Percentiles rank a stretch among this genome's conserved stretches.
Evolutionary conservation across 2,113 vertebrate species (phyloP).

Genomic region (Ancistrus triradiatus): DNA sequence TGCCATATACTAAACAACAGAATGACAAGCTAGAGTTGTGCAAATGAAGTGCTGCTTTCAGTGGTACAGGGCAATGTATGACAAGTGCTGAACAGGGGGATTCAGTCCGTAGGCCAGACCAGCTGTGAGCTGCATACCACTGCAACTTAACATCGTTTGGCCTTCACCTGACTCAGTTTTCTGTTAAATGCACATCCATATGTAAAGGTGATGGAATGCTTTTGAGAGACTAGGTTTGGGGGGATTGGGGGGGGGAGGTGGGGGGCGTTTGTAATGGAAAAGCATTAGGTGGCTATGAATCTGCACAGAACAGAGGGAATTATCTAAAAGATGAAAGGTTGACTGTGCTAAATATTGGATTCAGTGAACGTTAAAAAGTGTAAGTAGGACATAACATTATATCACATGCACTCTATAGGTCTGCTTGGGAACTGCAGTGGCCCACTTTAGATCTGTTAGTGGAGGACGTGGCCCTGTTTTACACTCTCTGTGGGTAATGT

Average conservation of each 20-base stretch:
- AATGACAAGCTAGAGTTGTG: constrained; percentile 9
- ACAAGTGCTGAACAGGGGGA: constrained; percentile 15
- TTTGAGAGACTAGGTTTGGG: not conserved
- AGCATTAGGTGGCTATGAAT: too few relatives aligned
- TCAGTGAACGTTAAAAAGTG: constrained; percentile 4
- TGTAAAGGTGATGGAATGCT: not conserved
- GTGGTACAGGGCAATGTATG: not conserved
- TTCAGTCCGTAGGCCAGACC: not conserved
- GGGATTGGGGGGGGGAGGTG: too few relatives aligned
- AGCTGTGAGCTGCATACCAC: not conserved
- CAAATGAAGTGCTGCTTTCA: not conserved
- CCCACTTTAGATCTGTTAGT: too few relatives aligned
- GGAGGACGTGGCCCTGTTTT: constrained; percentile 1
- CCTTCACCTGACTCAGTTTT: not conserved
- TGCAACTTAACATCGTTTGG: constrained; percentile 16
- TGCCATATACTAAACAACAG: constrained; percentile 2
- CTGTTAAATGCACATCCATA: not conserved
- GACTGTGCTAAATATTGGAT: not conserved
- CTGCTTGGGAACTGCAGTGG: too few relatives aligned
- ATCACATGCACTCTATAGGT: too few relatives aligned
- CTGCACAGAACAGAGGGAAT: constrained; percentile 2
- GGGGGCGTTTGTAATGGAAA: too few relatives aligned
- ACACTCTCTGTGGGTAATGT: not conserved
- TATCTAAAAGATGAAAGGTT: not conserved
- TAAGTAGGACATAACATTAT: not conserved